These are phyloP conservation scores for Abramis brama DNA, from an alignment of 2,113 vertebrate genomes.

Conservation along the genomic window DNA sequence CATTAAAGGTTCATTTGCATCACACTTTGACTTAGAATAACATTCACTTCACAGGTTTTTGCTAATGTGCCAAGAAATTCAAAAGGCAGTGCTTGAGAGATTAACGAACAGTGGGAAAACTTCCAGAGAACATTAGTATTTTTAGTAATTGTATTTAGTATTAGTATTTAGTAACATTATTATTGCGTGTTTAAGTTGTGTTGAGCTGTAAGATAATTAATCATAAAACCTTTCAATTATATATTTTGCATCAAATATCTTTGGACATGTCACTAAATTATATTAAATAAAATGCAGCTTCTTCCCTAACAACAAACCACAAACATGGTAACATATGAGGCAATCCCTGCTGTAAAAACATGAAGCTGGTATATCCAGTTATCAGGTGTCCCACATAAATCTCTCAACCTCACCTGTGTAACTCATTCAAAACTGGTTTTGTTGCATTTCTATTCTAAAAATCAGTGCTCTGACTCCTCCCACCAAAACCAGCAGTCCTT, in stretches of 20 bases:
- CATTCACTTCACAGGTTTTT: not conserved
- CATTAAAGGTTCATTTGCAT: not conserved
- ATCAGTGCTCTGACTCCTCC: slow-evolving; percentile 42
- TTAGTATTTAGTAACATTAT: too few species aligned
- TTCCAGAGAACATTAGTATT: not conserved
- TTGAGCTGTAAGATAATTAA: not conserved
- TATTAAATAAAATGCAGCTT: not conserved
- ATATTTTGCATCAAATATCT: not conserved
- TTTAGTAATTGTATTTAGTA: too few species aligned
- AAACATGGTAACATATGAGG: not conserved
- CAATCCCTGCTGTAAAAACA: not conserved
- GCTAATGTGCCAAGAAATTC: slow-evolving; percentile 13
- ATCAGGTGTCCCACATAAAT: not conserved
- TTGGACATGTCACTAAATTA: not conserved
- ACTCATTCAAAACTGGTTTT: slow-evolving; percentile 63
- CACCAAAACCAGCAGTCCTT: slow-evolving; percentile 8
- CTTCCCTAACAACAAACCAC: not conserved
- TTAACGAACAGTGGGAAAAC: not conserved
- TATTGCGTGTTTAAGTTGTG: too few species aligned
- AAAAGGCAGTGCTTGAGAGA: not conserved
- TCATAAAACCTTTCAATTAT: not conserved
- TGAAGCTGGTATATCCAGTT: slow-evolving; percentile 34
- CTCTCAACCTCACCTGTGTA: not conserved
- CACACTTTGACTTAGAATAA: not conserved
- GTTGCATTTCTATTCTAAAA: slow-evolving; percentile 67